Evolutionary conservation across 2,888 invertebrate species (phyloP), one percentile per base, ranked within the genome.

Genomic region (Drosophila pegasa): DNA sequence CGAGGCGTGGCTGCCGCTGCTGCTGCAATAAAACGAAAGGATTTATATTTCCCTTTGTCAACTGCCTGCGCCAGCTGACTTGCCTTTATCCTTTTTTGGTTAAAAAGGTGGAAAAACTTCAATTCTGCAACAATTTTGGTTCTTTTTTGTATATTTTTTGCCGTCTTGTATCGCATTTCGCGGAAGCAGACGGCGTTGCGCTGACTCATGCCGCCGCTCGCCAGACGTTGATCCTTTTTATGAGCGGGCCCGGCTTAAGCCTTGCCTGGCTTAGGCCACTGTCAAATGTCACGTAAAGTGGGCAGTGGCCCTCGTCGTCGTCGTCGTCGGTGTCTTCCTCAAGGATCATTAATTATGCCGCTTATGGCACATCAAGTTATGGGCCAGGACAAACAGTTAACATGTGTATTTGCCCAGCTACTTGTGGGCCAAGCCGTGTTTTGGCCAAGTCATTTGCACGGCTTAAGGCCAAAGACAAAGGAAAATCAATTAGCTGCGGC

Each of bases 21-120:
- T 40, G 62, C 16, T 71, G 83, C 71, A 83, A 87, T 87, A 86
- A 87, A 89, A 89, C 78, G 89, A 88, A 87, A 86, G 87, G 89
- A 87, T 87, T 87, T 88, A 87, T 87, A 86, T 88, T 84, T 87
- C 87, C 88, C 64, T 81, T 78, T 80, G 74, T 79, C 52, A 38
- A 74, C 75, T 77, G 58, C 35, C 35, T 54, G 62, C 57, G 71
- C 73, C 83, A 84, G 83, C 83, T 84, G 83, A 86, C 87, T 84
- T 80, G 50, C 62, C n/a, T n/a, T 54, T 77, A 56, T 52, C 52
- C 38, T 22, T 52, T 52, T 1, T 12, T 5, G 62, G 48, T 56
- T 22, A 68, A 83, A 83, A 83, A 65, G 60, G 12, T 16, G 22
- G 18, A 25, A 61, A 60, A 47, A 29, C 45, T 62, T 31, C 55